A percentile compares a stretch with the other conserved stretches of the same genome.
These are phyloP conservation scores for Remorina albescens DNA, from an alignment of 2,797 vertebrate genomes.

Conservation along the genomic window DNA sequence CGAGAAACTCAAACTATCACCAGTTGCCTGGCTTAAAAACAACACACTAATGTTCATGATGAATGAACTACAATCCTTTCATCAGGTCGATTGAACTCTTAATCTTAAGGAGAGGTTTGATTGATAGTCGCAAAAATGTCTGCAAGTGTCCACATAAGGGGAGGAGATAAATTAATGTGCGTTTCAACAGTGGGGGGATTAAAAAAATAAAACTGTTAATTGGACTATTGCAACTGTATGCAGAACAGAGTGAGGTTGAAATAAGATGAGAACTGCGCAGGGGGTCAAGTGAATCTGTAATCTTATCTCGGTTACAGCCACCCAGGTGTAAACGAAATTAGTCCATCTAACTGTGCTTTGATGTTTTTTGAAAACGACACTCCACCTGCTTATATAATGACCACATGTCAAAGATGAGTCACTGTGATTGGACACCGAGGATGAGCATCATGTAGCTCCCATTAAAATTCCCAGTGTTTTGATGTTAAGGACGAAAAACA, in stretches of 20 bases:
- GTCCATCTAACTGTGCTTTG: conserved; percentile 3
- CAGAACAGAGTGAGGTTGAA: neutral
- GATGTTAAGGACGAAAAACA: neutral
- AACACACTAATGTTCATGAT: conserved; percentile 19
- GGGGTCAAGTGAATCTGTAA: conserved; percentile 15
- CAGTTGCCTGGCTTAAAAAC: conserved; percentile 10
- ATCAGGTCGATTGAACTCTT: conserved; percentile 9
- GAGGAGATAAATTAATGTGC: neutral
- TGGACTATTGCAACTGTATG: too few species aligned
- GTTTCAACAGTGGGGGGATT: neutral
- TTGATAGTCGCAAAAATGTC: neutral
- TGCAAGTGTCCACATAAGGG: conserved; percentile 7
- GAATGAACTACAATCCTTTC: conserved; percentile 11
- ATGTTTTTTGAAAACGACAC: conserved; percentile 26
- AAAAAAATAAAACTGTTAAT: neutral
- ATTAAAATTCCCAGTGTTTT: conserved; percentile 16
- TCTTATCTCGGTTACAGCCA: conserved; percentile 16
- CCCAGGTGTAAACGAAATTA: conserved; percentile 14
- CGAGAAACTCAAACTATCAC: conserved; percentile 37
- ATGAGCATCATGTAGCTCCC: conserved; percentile 17
- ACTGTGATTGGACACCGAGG: conserved; percentile 29
- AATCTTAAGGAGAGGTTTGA: neutral
- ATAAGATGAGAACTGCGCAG: conserved; percentile 13
- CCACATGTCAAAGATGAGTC: conserved; percentile 49
- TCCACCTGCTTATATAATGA: conserved; percentile 37